A percentile compares a stretch with the other conserved stretches of the same genome.
phyloP scores from a whole-genome alignment of 2,797 vertebrate species.

The Bradypodion ventrale region DNA sequence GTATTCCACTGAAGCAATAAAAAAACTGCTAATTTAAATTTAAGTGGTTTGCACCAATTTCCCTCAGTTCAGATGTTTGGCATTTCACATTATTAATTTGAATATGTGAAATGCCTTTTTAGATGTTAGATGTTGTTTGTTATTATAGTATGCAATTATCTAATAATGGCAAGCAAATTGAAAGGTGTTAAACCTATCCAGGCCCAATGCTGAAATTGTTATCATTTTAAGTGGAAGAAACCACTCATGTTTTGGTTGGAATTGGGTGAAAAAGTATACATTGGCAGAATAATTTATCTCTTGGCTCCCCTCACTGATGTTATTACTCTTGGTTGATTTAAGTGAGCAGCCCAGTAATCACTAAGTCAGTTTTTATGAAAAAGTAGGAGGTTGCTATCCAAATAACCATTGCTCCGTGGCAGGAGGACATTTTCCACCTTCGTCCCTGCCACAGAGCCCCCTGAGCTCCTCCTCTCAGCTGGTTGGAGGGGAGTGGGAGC shows the following conservation, averaged over 20 bases:
- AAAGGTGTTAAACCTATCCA: neutral
- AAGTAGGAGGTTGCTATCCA: neutral
- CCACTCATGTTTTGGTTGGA: neutral
- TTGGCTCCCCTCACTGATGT: neutral
- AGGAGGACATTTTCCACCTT: no score
- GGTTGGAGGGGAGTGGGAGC: no score
- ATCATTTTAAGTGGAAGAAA: slow-evolving; percentile 22
- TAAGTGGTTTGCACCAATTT: neutral
- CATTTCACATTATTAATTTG: slow-evolving; percentile 7
- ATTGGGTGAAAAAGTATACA: neutral
- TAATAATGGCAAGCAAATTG: slow-evolving; percentile 22
- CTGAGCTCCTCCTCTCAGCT: no score
- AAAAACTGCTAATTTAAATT: neutral
- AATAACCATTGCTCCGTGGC: no score
- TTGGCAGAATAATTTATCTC: neutral
- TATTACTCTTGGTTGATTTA: neutral
- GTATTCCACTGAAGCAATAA: neutral
- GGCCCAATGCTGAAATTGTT: slow-evolving; percentile 1
- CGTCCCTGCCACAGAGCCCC: no score
- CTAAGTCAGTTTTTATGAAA: neutral
- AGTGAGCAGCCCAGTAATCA: neutral
- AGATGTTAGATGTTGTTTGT: neutral
- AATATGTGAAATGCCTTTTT: slow-evolving; percentile 12
- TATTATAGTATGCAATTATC: neutral
- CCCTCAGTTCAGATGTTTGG: neutral